Conservation (phyloP, 2,888 invertebrate genomes). For the Cheilosia variabilis region DNA sequence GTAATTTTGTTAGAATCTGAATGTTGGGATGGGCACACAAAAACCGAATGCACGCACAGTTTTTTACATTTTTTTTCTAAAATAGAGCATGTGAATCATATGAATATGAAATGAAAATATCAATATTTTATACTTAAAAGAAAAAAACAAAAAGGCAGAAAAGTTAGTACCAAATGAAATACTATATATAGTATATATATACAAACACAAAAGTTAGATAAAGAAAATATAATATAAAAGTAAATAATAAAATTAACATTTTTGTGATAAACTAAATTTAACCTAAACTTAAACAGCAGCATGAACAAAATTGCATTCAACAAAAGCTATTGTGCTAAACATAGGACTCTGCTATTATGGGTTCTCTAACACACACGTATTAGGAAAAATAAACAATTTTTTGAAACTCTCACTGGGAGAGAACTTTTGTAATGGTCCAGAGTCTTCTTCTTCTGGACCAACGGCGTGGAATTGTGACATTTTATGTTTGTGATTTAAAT, state of each 20-base stretch:
- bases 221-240: conserved; percentile 49
- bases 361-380: conserved; percentile 32
- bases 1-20: conserved; percentile 40
- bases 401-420: conserved; percentile 36
- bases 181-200: conserved; percentile 55
- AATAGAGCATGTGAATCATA: conserved; percentile 65
- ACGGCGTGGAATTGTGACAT: conserved; percentile 59
- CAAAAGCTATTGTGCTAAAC: conserved; percentile 44
- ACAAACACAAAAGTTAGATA: conserved; percentile 69
- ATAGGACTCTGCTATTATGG: conserved; percentile 22
- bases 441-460: conserved; percentile 50
- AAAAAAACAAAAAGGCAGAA: conserved; percentile 16
- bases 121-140: conserved; percentile 72
- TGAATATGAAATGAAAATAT: conserved; percentile 66
- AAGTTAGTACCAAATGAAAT: conserved; percentile 55
- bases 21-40: conserved; percentile 43
- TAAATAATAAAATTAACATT: conserved; percentile 57
- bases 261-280: conserved; percentile 74
- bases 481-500: conserved; percentile 39
- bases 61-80: conserved; percentile 33
- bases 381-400: conserved; percentile 37
- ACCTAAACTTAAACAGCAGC: conserved; percentile 52
- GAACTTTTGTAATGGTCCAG: conserved; percentile 41
- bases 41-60: conserved; percentile 67
- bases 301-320: conserved; percentile 36